Base-by-base conservation (phyloP, 1,140 invertebrate species). In the Atopsyche davidsoni region DNA sequence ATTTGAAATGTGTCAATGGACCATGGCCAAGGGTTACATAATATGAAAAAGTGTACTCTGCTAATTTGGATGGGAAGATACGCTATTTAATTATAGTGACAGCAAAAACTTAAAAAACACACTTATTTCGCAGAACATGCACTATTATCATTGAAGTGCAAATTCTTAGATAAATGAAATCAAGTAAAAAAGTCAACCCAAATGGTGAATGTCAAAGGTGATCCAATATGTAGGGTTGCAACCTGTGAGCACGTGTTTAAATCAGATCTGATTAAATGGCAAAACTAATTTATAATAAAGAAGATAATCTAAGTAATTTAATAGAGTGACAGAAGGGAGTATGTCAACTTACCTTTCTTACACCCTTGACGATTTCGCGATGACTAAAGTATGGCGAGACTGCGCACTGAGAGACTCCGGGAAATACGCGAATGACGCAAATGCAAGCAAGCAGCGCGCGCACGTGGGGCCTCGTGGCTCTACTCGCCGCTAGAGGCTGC, bases 11-110 rank as follows among this genome's bases (percentile, higher is more conserved):
- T 46, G 43, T 46, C 25, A 46, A 18, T 46, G 43, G 43, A 46
- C 24, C 43, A 46, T 18, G 43, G 43, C 28, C 43, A 34, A 46
- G 9, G 13, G 28, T 46, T 46, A 46, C 43, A 18, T 46, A 46
- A 46, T 21, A 4, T 4, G 14, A 16, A 7, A 36, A 36, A 7
- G 14, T 36, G n/a, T n/a, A n/a, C n/a, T n/a, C n/a, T n/a, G n/a
- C n/a, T n/a, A n/a, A n/a, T n/a, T n/a, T n/a, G n/a, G n/a, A n/a
- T n/a, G n/a, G n/a, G n/a, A n/a, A n/a, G n/a, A n/a, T n/a, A n/a
- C n/a, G n/a, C n/a, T n/a, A n/a, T n/a, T n/a, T n/a, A n/a, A n/a
- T n/a, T n/a, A n/a, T n/a, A n/a, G n/a, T n/a, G n/a, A n/a, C n/a
- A n/a, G n/a, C n/a, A n/a, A n/a, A n/a, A n/a, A n/a, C n/a, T n/a